phyloP scores from a whole-genome alignment of 2,113 vertebrate species.

The Alethe diademata region DNA sequence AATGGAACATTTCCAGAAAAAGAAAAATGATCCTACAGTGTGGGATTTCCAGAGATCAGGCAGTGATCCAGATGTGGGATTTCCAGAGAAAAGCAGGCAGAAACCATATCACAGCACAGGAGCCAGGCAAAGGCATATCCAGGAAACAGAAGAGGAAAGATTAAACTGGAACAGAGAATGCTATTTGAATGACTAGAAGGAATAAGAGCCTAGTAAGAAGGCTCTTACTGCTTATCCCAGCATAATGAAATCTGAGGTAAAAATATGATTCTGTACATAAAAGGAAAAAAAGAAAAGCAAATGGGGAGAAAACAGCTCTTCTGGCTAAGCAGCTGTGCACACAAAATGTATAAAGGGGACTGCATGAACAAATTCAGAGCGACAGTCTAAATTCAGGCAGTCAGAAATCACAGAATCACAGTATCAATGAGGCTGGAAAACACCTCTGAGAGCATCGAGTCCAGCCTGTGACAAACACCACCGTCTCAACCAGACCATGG shows the following conservation, averaged over 20 bases:
- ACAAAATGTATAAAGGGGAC: not conserved
- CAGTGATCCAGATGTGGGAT: constrained; percentile 5
- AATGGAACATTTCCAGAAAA: not conserved
- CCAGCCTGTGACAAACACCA: not conserved
- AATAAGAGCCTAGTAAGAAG: not conserved
- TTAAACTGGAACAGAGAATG: not conserved
- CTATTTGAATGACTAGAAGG: not conserved
- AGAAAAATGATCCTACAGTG: not conserved
- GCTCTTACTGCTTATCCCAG: not conserved
- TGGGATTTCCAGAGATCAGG: not conserved
- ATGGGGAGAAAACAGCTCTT: not conserved
- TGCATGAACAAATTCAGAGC: not conserved
- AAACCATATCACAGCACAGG: not conserved
- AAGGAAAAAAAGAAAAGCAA: not conserved
- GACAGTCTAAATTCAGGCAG: not conserved
- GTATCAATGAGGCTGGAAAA: not conserved
- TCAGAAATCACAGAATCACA: not conserved
- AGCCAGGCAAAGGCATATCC: not conserved
- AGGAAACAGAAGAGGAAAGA: not conserved
- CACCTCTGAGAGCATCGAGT: not conserved
- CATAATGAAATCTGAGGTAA: not conserved
- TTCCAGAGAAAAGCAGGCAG: not conserved
- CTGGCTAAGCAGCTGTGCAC: not conserved
- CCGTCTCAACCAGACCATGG: accelerated
- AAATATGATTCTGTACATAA: not conserved